phyloP scores from a whole-genome alignment of 1,140 invertebrate genomes.

The Choristoneura fumiferana region DNA sequence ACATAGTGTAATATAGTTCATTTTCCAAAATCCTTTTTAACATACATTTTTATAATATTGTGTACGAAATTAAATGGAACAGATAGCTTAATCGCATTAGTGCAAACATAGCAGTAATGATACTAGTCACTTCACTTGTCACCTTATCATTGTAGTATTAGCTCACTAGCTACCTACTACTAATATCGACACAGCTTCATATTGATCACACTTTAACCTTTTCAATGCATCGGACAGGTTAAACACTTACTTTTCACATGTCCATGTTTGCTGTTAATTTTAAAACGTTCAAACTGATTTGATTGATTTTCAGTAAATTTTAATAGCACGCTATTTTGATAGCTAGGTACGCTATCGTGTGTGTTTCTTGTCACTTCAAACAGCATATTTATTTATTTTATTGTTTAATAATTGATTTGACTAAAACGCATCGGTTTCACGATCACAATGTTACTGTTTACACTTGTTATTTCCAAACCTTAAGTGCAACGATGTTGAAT shows the following conservation, averaged over 20 bases:
- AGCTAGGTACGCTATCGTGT: no score
- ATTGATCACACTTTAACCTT: no score
- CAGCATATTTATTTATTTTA: no score
- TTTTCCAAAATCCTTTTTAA: constrained; percentile 9
- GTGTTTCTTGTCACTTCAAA: no score
- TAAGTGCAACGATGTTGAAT: not conserved
- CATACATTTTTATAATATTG: constrained; percentile 9
- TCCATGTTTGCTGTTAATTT: no score
- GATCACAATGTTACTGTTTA: constrained; percentile 9
- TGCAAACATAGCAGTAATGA: constrained; percentile 16
- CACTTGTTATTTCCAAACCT: constrained; percentile 22
- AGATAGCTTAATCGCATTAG: constrained; percentile 12
- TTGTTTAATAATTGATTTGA: no score
- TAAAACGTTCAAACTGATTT: no score
- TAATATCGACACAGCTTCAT: no score
- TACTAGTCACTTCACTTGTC: constrained; percentile 21
- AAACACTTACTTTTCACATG: no score
- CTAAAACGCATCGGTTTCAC: not conserved
- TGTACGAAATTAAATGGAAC: not conserved
- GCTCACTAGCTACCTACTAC: constrained; percentile 5
- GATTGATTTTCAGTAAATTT: no score
- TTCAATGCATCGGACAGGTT: no score
- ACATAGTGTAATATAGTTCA: constrained; percentile 8
- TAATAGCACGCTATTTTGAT: no score
- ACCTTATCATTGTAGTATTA: constrained; percentile 17